Base-by-base conservation (phyloP, 1,140 invertebrate genomes). In the Zaprionus inermis region DNA sequence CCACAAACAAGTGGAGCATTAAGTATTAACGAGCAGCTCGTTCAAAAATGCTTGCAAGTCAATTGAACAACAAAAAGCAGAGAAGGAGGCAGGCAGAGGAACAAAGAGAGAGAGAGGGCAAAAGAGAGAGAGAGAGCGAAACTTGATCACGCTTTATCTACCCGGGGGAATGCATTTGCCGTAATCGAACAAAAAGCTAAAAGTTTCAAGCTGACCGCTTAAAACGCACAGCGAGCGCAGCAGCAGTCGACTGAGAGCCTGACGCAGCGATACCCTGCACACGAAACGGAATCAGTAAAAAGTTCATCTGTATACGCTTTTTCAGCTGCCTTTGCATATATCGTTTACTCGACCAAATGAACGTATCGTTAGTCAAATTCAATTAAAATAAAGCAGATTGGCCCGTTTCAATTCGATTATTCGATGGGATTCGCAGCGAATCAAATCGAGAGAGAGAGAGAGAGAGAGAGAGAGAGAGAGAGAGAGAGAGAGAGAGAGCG, bases 311-410 rank as follows among this genome's bases (percentile, higher is more conserved):
- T n/a, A n/a, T n/a, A n/a, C n/a, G n/a, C n/a, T n/a, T n/a, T n/a
- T n/a, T n/a, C n/a, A n/a, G n/a, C n/a, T n/a, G n/a, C n/a, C n/a
- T n/a, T 1, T 24, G 7, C n/a, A 41, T 16, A 41, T 41, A 41
- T 41, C 38, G 7, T 18, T 44, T 22, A 49, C 16, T 49, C 20
- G 36, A 9, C 22, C 44, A 18, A 20, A 49, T 49, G 20, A 49
- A 49, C 18, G 44, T 18, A 22, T 49, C 44, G 44, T 49, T 49
- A 49, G 44, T 49, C 10, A 5, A 20, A 49, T 22, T 22, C 44
- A 59, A 59, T 59, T 44, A 59, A 59, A 41, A 59, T 44, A 59
- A 59, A 59, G 56, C 56, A 28, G 56, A 41, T 49, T 44, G 56
- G 12, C 38, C 38, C 38, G n/a, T 14, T 16, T n/a, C 20, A 28